Evolutionary conservation across 1,140 invertebrate genomes (phyloP).

Genomic region (Drosophila ficusphila): DNA sequence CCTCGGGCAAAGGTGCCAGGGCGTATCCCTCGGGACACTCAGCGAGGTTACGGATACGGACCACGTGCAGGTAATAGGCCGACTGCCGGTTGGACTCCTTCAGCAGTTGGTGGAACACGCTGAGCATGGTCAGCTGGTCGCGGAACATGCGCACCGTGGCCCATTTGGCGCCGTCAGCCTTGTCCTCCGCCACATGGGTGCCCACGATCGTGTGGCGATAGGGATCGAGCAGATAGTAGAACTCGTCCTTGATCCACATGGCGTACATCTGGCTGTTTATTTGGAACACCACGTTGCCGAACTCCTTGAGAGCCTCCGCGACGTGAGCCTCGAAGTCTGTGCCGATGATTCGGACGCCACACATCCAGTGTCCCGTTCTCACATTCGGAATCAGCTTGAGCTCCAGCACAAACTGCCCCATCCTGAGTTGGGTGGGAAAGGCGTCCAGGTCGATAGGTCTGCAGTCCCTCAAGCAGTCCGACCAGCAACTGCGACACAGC

Average conservation of each 20-base stretch:
- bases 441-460: slow-evolving; percentile 43
- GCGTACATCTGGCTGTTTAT: slow-evolving; percentile 74
- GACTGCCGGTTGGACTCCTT: slow-evolving; percentile 65
- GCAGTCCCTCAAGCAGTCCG: slow-evolving; percentile 19
- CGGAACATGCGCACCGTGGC: slow-evolving; percentile 77
- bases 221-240: slow-evolving; percentile 74
- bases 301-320: slow-evolving; percentile 10
- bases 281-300: slow-evolving; percentile 62
- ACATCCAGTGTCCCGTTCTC: slow-evolving; percentile 47
- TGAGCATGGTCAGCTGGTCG: slow-evolving; percentile 46
- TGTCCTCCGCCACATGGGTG: slow-evolving; percentile 3
- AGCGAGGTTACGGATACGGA: slow-evolving; percentile 54
- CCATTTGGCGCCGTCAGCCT: slow-evolving; percentile 27
- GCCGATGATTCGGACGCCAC: slow-evolving; percentile 12
- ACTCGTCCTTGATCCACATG: slow-evolving; percentile 67
- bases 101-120: slow-evolving; percentile 68
- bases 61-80: slow-evolving; percentile 51
- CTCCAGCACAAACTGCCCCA: slow-evolving; percentile 65
- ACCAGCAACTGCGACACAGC: slow-evolving; percentile 60
- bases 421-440: slow-evolving; percentile 62
- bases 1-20: slow-evolving; percentile 12
- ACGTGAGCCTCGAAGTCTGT: slow-evolving; percentile 51
- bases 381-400: slow-evolving; percentile 43
- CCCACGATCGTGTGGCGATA: slow-evolving; percentile 64
- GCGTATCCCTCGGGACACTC: slow-evolving; percentile 44